Evolutionary conservation across 2,797 vertebrate species (phyloP), one percentile per base, ranked within the genome.

Genomic region (Neoniphon sammara): DNA sequence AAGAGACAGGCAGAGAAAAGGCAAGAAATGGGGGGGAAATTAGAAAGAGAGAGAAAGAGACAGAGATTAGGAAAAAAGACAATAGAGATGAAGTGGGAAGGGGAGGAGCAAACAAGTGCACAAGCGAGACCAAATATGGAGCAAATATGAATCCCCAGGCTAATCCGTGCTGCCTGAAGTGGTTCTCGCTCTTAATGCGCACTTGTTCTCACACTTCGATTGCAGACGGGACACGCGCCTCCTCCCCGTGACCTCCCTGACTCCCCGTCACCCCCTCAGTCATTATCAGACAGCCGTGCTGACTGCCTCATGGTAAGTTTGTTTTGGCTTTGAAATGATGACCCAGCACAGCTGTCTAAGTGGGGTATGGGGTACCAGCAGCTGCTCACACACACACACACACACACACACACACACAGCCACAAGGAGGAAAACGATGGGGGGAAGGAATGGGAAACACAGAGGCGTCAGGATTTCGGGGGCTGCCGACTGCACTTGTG

Each of bases 321-420:
- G 89, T 90, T 89, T 89, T 88, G 91, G 89, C 91, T 90, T 82
- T 77, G 88, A 92, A 89, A 93, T 81, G 84, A 87, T 90, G 91
- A 82, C 90, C 75, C 72, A 71, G 0, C 71, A 93, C 95, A 96
- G 95, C 94, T 97, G 95, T 94, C 77, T 47, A 88, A 94, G 92
- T 84, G 91, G 93, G 88, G 79, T 73, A 83, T 85, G 90, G 92
- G 87, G 88, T 73, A 93, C 92, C 93, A 93, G 92, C 95, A 96
- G 95, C 90, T 94, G 75, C 85, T 86, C 77, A 57, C 74, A 67
- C 86, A 80, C 87, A 94, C 88, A 68, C 87, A n/a, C n/a, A n/a
- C n/a, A n/a, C n/a, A n/a, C n/a, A n/a, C n/a, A n/a, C n/a, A n/a
- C n/a, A n/a, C n/a, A n/a, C n/a, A n/a, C n/a, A 50, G 75, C 81